Conservation (phyloP, 2,113 vertebrate genomes). For the Pseudopodoces humilis region DNA sequence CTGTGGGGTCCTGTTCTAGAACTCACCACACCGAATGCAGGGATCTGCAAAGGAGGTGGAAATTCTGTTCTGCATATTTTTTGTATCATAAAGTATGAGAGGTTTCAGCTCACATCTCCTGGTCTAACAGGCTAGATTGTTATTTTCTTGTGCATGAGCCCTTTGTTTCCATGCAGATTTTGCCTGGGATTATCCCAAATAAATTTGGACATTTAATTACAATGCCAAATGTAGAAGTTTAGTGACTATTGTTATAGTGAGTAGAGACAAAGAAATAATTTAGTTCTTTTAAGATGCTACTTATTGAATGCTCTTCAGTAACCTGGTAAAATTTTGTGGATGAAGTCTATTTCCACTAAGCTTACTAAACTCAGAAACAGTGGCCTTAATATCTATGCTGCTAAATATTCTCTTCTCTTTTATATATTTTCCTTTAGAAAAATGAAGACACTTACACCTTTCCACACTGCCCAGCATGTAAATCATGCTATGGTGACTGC, state of each 20-base stretch:
- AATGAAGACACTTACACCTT: background rate
- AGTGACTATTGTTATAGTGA: background rate
- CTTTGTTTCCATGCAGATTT: background rate
- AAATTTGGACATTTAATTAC: background rate
- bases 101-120: background rate
- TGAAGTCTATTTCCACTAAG: background rate
- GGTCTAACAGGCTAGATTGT: background rate
- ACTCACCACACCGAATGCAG: background rate
- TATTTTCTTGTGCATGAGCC: background rate
- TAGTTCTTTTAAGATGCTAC: background rate
- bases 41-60: background rate
- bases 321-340: background rate
- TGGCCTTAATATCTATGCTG: background rate
- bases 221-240: background rate
- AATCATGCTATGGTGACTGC: accelerated
- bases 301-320: background rate
- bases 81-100: background rate
- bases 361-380: background rate
- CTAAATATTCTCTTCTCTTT: background rate
- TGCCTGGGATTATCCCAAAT: background rate
- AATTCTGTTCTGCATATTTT: background rate
- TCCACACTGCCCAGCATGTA: accelerated
- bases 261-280: background rate
- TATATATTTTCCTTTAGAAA: background rate
- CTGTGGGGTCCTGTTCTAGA: background rate